Conservation (phyloP, 2,797 vertebrate species). For the Octomys mimax region DNA sequence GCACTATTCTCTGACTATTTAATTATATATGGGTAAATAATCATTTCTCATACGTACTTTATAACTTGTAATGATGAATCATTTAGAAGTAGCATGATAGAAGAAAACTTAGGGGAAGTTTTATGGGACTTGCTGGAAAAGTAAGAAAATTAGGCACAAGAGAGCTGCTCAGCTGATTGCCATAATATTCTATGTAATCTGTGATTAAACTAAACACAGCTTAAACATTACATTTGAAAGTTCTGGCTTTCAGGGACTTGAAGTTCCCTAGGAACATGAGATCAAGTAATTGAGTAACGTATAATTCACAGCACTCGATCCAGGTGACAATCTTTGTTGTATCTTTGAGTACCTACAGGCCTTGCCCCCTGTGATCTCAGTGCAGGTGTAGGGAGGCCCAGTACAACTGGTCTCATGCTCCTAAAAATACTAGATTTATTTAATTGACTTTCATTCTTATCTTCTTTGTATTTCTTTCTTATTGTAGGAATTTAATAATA, state of each 20-base stretch:
- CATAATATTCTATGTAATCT: not conserved
- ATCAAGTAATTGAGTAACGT: not conserved
- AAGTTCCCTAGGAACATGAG: conserved; percentile 11
- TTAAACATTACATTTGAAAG: conserved; percentile 35
- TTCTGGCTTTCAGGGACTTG: not conserved
- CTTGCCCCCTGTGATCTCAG: not conserved
- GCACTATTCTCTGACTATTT: not conserved
- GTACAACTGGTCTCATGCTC: not conserved
- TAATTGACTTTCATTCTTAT: conserved; percentile 37
- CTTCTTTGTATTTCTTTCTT: conserved; percentile 46
- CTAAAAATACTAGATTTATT: conserved; percentile 40
- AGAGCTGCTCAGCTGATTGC: not conserved
- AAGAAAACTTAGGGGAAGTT: not conserved
- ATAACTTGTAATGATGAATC: not conserved
- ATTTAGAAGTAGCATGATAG: conserved; percentile 33
- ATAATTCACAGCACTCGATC: not conserved
- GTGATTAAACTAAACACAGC: conserved; percentile 2
- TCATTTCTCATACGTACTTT: conserved; percentile 27
- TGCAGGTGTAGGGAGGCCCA: not conserved
- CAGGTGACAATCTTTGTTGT: not conserved
- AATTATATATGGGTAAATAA: conserved; percentile 34
- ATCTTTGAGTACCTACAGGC: not conserved
- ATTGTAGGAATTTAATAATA: conserved; percentile 26
- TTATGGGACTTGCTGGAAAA: conserved; percentile 30
- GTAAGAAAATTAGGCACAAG: not conserved